A percentile compares a stretch with the other conserved stretches of the same genome.
Conservation (phyloP, 1,140 invertebrate species). For the Cryptotermes secundus region DNA sequence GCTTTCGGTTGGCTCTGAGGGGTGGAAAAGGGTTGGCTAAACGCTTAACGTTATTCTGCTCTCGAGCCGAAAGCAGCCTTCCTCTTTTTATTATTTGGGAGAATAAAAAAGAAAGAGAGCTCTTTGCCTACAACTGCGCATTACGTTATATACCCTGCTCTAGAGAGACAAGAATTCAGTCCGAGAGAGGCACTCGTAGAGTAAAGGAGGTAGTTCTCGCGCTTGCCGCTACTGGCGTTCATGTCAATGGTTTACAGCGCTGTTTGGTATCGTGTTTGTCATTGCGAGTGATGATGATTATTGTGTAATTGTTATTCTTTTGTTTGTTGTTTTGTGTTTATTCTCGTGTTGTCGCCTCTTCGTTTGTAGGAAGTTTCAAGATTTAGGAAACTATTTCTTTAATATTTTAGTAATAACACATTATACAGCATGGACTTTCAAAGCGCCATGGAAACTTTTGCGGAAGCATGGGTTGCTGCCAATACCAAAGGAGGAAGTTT, state of each 20-base stretch:
- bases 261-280: not conserved
- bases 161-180: not conserved
- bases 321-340: slow-evolving; percentile 23
- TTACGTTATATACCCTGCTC: not conserved
- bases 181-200: not conserved
- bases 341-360: not conserved
- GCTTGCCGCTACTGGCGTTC: not conserved
- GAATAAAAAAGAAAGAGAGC: not conserved
- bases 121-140: not conserved
- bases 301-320: not conserved
- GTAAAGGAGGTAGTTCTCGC: not conserved
- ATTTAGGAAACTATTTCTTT: not conserved
- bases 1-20: slow-evolving; percentile 23
- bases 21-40: slow-evolving; percentile 25
- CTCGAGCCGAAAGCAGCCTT: not conserved
- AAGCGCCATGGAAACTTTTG: slow-evolving; percentile 95
- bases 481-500: slow-evolving; percentile 70
- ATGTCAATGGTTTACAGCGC: not conserved
- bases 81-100: slow-evolving; percentile 16
- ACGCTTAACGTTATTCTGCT: not conserved
- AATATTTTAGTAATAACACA: not conserved
- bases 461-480: slow-evolving; percentile 93
- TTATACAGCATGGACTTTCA: slow-evolving; percentile 82
- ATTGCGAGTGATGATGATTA: not conserved
- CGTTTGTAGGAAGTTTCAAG: not conserved